Conservation (phyloP, 2,113 vertebrate species). For the Sialia sialis region DNA sequence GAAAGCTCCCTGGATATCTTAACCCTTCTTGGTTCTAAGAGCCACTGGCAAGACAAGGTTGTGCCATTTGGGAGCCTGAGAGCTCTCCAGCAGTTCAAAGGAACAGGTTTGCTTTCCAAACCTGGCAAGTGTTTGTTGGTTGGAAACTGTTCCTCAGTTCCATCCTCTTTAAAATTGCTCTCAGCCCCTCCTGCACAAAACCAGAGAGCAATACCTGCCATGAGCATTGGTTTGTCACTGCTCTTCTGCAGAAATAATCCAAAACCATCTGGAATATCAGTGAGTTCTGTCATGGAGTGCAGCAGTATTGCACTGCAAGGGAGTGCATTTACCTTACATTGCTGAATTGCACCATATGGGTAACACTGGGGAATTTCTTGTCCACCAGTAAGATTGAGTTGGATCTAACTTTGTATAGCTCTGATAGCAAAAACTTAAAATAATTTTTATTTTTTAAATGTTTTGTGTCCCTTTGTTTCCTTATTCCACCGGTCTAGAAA, state of each 20-base stretch:
- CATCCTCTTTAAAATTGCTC: background rate
- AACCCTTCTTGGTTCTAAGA: background rate
- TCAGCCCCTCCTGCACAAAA: background rate
- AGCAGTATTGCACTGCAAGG: background rate
- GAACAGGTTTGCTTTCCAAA: background rate
- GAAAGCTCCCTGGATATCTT: background rate
- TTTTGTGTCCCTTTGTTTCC: background rate
- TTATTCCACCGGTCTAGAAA: background rate
- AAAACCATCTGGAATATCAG: background rate
- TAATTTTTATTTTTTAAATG: background rate
- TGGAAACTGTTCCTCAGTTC: background rate
- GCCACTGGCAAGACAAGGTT: too few relatives aligned
- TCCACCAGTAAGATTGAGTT: background rate
- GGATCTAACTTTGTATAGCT: background rate
- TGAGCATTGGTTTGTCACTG: background rate
- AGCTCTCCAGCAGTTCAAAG: background rate
- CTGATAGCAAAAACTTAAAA: background rate
- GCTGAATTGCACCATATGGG: background rate
- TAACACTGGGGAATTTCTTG: background rate
- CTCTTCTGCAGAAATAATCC: background rate
- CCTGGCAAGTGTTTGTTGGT: background rate
- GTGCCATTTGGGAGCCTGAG: too few relatives aligned
- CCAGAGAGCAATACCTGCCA: background rate
- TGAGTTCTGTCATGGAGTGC: background rate
- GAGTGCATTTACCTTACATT: background rate